Evolutionary conservation across 2,888 invertebrate species (phyloP).

Genomic region (Nemotelus pantherinus): DNA sequence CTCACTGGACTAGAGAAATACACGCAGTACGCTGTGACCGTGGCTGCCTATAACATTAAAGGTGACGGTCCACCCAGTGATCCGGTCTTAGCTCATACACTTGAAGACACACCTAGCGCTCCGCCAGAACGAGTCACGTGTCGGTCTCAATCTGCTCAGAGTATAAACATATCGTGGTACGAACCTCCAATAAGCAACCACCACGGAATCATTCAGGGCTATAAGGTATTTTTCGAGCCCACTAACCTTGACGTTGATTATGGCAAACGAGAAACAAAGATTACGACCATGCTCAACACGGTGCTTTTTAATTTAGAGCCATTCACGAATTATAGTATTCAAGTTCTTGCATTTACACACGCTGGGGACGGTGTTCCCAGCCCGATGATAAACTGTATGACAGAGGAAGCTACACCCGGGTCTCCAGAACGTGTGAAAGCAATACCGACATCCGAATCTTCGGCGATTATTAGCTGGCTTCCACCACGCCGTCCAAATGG

Average conservation of each 20-base stretch:
- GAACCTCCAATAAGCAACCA: slow-evolving; percentile 72
- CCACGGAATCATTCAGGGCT: slow-evolving; percentile 78
- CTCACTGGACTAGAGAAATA: slow-evolving; percentile 77
- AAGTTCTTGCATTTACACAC: slow-evolving; percentile 71
- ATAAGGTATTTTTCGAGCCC: slow-evolving; percentile 78
- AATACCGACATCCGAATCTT: slow-evolving; percentile 68
- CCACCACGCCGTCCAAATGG: slow-evolving; percentile 73
- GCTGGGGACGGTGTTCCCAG: slow-evolving; percentile 72
- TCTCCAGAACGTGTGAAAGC: slow-evolving; percentile 73
- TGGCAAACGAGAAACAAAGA: slow-evolving; percentile 66
- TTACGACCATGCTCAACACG: slow-evolving; percentile 67
- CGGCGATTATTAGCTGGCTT: slow-evolving; percentile 73
- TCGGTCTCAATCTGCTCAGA: slow-evolving; percentile 74
- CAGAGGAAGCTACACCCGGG: slow-evolving; percentile 71
- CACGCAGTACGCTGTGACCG: slow-evolving; percentile 81
- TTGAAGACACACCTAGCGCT: slow-evolving; percentile 72
- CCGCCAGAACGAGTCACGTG: slow-evolving; percentile 75
- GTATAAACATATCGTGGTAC: slow-evolving; percentile 77
- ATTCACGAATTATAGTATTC: slow-evolving; percentile 73
- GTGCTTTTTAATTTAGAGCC: slow-evolving; percentile 70
- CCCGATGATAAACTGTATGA: slow-evolving; percentile 68
- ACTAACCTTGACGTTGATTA: slow-evolving; percentile 61
- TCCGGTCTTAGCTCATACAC: slow-evolving; percentile 66
- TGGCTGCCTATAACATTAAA: slow-evolving; percentile 82
- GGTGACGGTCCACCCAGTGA: slow-evolving; percentile 81